Conservation (phyloP, 2,888 invertebrate genomes). For the Anagyrus pseudococci region DNA sequence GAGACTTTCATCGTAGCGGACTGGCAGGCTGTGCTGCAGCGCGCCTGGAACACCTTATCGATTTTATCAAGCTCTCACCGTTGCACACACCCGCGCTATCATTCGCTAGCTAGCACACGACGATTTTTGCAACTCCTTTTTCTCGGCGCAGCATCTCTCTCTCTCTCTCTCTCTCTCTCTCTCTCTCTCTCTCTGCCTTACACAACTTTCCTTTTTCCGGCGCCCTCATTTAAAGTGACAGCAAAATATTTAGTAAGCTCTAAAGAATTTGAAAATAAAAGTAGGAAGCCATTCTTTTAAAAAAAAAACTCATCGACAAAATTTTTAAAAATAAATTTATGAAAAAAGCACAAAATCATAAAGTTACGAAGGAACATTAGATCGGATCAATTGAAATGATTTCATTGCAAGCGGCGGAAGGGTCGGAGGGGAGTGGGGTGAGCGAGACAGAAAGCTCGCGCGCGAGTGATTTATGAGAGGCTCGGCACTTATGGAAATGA, state of each 20-base stretch:
- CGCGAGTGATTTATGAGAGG: constrained; percentile 29
- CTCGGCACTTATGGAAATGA: constrained; percentile 35
- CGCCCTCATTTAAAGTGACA: too few species aligned
- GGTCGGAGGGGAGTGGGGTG: constrained; percentile 19
- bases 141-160: too few species aligned
- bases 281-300: too few species aligned
- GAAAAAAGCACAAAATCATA: too few species aligned
- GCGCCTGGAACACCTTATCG: constrained; percentile 24
- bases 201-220: neutral
- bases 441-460: neutral
- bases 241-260: too few species aligned
- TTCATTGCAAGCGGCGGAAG: constrained; percentile 23
- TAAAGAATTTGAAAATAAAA: too few species aligned
- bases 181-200: too few species aligned
- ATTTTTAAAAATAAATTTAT: neutral
- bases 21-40: too few species aligned
- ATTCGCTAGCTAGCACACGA: neutral
- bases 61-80: constrained; percentile 29
- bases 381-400: constrained; percentile 32
- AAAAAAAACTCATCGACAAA: neutral
- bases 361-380: constrained; percentile 1
- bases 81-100: constrained; percentile 16
- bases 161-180: too few species aligned
- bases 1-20: too few species aligned
- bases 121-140: constrained; percentile 7